Evolutionary conservation across 2,888 invertebrate genomes (phyloP).

Genomic region (Crocallis elinguaria): DNA sequence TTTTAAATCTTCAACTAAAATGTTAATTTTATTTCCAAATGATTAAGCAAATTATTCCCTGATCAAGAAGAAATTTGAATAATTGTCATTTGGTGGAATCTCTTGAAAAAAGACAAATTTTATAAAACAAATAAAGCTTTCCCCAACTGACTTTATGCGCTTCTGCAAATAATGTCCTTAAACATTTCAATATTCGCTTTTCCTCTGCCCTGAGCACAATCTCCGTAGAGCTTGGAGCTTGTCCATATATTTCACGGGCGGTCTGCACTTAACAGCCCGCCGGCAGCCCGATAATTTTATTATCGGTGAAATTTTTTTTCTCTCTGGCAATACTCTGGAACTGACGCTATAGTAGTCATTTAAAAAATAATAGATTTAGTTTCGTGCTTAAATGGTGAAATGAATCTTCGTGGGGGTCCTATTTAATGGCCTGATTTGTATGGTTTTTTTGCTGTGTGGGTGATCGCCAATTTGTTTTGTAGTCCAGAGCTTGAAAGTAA

Average conservation of each 20-base stretch:
- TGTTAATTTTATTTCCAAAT: too few relatives aligned
- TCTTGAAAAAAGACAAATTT: too few relatives aligned
- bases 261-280: slow-evolving; percentile 81
- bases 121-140: neutral
- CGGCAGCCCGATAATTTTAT: slow-evolving; percentile 82
- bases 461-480: slow-evolving; percentile 53
- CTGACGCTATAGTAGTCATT: slow-evolving; percentile 65
- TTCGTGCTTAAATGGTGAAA: slow-evolving; percentile 41
- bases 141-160: slow-evolving; percentile 12
- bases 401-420: slow-evolving; percentile 53
- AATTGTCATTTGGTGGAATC: too few relatives aligned
- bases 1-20: too few relatives aligned
- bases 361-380: slow-evolving; percentile 71
- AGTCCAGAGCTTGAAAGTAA: slow-evolving; percentile 33
- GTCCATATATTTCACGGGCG: slow-evolving; percentile 76
- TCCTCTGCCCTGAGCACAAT: slow-evolving; percentile 15
- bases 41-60: too few relatives aligned
- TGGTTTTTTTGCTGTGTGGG: slow-evolving; percentile 43
- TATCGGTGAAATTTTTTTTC: slow-evolving; percentile 73
- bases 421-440: slow-evolving; percentile 45
- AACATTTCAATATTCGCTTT: slow-evolving; percentile 27
- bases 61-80: too few relatives aligned
- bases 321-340: slow-evolving; percentile 50
- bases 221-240: slow-evolving; percentile 51
- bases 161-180: slow-evolving; percentile 27